These are phyloP conservation scores for Dromococcyx pavoninus DNA, from an alignment of 2,797 vertebrate genomes.

Conservation along the genomic window DNA sequence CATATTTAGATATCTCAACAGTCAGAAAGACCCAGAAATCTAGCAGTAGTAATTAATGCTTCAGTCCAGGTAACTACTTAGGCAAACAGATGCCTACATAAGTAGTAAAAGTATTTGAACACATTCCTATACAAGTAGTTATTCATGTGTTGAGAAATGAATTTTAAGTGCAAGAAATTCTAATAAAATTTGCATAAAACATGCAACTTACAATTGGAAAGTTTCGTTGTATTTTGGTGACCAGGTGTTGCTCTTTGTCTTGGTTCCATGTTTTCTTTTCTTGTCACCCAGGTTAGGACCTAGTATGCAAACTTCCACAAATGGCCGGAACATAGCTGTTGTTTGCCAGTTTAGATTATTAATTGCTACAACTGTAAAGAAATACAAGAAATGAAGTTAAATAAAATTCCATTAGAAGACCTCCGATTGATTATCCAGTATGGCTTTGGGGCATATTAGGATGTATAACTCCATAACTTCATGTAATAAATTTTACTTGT, in stretches of 20 bases:
- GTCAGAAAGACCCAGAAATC: neutral
- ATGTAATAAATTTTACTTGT: neutral
- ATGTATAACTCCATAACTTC: neutral
- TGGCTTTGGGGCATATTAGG: neutral
- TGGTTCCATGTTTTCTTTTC: slow-evolving; percentile 96
- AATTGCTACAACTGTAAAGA: slow-evolving; percentile 86
- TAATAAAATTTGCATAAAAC: neutral
- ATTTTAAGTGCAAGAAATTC: neutral
- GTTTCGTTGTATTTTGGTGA: slow-evolving; percentile 99
- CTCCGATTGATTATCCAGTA: neutral
- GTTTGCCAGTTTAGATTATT: slow-evolving; percentile 96
- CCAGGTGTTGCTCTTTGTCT: slow-evolving; percentile 99
- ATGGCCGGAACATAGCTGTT: slow-evolving; percentile 96
- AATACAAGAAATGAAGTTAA: neutral
- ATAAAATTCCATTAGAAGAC: neutral
- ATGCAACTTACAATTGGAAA: slow-evolving; percentile 94
- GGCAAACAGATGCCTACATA: neutral
- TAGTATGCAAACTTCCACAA: slow-evolving; percentile 92
- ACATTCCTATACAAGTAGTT: neutral
- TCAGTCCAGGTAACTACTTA: neutral
- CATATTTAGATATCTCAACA: neutral
- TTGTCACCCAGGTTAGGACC: slow-evolving; percentile 94
- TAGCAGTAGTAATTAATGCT: neutral
- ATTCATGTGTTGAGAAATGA: neutral
- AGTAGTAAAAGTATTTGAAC: too few relatives aligned